Evolutionary conservation across 2,888 invertebrate genomes (phyloP), one percentile per base, ranked within the genome.

Genomic region (Entomobrya proxima): DNA sequence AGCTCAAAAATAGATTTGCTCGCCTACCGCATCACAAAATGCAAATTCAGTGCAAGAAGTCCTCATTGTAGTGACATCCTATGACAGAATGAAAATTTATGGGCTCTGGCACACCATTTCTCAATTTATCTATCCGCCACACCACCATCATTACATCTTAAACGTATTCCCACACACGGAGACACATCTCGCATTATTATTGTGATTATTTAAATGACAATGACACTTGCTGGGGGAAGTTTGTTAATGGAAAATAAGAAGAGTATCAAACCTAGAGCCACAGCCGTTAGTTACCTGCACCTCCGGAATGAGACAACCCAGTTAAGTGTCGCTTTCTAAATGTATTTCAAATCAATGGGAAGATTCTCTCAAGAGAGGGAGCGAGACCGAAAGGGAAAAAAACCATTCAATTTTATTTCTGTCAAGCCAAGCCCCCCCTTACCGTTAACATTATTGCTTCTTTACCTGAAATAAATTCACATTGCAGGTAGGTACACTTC

Each of bases 351-450:
- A 13, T 61, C 67, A 64, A 35, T 75, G 15, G 7, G 32, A 47
- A 47, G 44, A n/a, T n/a, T n/a, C n/a, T 15, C 44, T 40, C 37
- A 21, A 40, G 37, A 21, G 44, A 40, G 40, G 40, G 47, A 47
- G 55, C 24, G 55, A 18, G 13, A 55, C 18, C 15, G 44, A 44
- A 44, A 44, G 27, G 44, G 40, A 85, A 74, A 85, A 75, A 61
- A 78, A 52, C 72, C 78, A 85, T 85, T 85, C 78, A 79, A 78
- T 78, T 81, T 81, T 86, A 80, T 80, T 84, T 80, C 69, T 80
- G 82, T 83, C 78, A 74, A 55, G 83, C 86, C 86, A 80, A 84
- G 84, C 86, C 86, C 84, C n/a, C 83, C 79, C 80, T 87, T 87
- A 87, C 86, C 86, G 86, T 87, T 87, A 87, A 21, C 81, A 72